Conservation (phyloP, 2,113 vertebrate species). For the Erinaceus europaeus region DNA sequence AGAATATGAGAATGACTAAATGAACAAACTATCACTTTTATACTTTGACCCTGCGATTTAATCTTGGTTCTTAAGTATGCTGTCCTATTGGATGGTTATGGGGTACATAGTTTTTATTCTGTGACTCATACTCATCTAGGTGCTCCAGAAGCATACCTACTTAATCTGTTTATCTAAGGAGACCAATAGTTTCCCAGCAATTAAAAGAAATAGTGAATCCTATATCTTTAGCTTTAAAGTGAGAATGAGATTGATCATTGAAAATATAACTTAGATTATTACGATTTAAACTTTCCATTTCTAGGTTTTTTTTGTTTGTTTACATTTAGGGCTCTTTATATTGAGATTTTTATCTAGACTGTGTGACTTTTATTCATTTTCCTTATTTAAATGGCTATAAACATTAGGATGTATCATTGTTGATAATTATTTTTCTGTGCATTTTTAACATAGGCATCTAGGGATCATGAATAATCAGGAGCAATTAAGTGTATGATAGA, state of each 20-base stretch:
- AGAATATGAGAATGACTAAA: not conserved
- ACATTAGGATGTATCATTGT: not conserved
- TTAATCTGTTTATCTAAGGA: constrained; percentile 34
- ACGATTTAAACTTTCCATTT: not conserved
- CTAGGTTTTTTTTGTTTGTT: not conserved
- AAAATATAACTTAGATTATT: not conserved
- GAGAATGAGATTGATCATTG: constrained; percentile 3
- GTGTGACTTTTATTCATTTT: not conserved
- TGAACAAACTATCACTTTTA: not conserved
- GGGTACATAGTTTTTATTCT: constrained; percentile 22
- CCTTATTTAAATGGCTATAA: not conserved
- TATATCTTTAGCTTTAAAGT: constrained; percentile 8
- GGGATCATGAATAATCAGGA: constrained; percentile 62
- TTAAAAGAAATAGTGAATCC: constrained; percentile 38
- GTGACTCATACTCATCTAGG: not conserved
- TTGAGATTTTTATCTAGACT: constrained; percentile 2
- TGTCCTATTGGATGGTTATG: not conserved
- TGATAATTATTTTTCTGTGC: constrained; percentile 68
- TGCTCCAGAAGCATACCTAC: not conserved
- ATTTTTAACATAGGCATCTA: constrained; percentile 63
- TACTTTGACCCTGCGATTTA: not conserved
- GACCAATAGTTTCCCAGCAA: constrained; percentile 5
- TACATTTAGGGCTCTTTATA: not conserved
- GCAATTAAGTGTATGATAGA: constrained; percentile 31
- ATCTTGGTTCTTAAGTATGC: not conserved